Base-by-base conservation (phyloP, 2,113 vertebrate species). In the Phylloscopus trochiloides region DNA sequence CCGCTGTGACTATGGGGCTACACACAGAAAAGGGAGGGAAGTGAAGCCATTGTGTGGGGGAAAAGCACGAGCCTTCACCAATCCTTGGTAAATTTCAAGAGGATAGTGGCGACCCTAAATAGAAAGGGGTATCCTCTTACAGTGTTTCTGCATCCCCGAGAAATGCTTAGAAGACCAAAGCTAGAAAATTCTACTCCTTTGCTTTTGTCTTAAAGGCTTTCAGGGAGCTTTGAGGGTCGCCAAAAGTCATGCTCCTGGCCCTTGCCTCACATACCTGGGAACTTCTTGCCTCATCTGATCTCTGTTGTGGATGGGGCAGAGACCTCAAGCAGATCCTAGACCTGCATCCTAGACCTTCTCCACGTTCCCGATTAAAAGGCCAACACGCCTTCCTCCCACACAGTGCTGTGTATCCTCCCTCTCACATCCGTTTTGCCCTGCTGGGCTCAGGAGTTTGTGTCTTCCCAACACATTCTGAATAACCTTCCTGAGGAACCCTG, bases 391-490 rank as follows among this genome's bases (percentile, higher is more conserved):
- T 66, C 74, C 24, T 82, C 50, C 17, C 20, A 17, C 15, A 19
- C 9, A 10, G 17, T 52, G 24, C 17, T 55, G 21, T 28, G 7
- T 9, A 14, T 62, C 55, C 48, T 90, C 92, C 65, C 31, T 82
- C 31, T 55, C 25, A 42, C 21, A n/a, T 67, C 67, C 20, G 4
- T 61, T 86, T 88, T 31, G 15, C 42, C 75, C 55, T 3, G 10
- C 43, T 59, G 34, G 65, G n/a, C 42, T 90, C 74, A 43, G 74
- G 38, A 87, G 31, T 50, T 73, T 88, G 28, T 71, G 40, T 77
- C 72, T 92, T 93, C 48, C 20, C 25, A 42, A 36, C 18, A 59
- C 55, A 34, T 90, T 63, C 50, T 92, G 88, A 95, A 89, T 91
- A 93, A 88, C 71, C 88, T 94, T 79, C 81, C 71, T 3, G 5